phyloP scores from a whole-genome alignment of 2,113 vertebrate genomes.

The Cynopterus brachyotis region DNA sequence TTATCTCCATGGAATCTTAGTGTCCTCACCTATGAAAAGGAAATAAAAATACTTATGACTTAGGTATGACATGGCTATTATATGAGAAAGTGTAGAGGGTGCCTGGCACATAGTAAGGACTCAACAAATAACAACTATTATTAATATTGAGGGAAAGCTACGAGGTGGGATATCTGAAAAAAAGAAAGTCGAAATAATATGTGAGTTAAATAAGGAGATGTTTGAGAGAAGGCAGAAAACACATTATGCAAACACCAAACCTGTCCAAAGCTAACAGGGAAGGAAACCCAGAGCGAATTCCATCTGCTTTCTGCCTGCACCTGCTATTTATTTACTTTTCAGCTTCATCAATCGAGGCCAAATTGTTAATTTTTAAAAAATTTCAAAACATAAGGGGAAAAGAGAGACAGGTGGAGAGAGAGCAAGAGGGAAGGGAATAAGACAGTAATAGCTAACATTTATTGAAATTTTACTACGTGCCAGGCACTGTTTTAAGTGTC shows the following conservation, averaged over 20 bases:
- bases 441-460: background rate
- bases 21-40: background rate
- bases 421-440: background rate
- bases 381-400: conserved; percentile 30
- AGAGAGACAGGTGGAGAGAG: background rate
- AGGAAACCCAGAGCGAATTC: conserved; percentile 44
- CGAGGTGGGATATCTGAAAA: background rate
- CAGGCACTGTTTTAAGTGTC: background rate
- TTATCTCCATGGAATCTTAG: background rate
- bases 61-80: background rate
- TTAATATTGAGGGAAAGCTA: background rate
- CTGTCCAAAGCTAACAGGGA: conserved; percentile 43
- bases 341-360: conserved; percentile 40
- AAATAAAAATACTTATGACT: background rate
- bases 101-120: background rate
- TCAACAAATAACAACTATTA: background rate
- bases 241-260: conserved; percentile 35
- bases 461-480: background rate
- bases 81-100: background rate
- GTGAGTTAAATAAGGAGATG: background rate
- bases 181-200: background rate
- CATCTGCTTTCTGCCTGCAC: conserved; percentile 66
- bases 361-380: conserved; percentile 47
- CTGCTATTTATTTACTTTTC: conserved; percentile 76
- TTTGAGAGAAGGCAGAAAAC: conserved; percentile 22